Evolutionary conservation across 2,888 invertebrate genomes (phyloP).

Genomic region (Drosophila diplacantha): DNA sequence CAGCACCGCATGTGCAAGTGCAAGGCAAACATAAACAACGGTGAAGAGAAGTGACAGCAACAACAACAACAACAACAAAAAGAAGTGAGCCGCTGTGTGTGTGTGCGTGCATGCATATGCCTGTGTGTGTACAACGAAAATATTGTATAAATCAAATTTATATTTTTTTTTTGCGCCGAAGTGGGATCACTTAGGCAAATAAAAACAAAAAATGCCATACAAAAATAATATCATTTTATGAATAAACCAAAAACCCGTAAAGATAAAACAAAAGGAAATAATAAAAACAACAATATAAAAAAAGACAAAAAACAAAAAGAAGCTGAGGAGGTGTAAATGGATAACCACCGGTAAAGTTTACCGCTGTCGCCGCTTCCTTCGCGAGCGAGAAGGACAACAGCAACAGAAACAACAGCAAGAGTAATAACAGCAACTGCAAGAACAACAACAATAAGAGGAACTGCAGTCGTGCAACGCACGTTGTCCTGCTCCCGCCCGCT

Average conservation of each 20-base stretch:
- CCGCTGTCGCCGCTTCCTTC: constrained; percentile 20
- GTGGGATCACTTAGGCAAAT: constrained; percentile 6
- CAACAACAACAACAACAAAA: constrained; percentile 47
- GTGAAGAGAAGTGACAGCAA: constrained; percentile 47
- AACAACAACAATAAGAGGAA: constrained; percentile 39
- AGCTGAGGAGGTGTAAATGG: constrained; percentile 39
- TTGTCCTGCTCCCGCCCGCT: constrained; percentile 53
- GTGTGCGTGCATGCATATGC: constrained; percentile 9
- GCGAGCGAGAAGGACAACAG: constrained; percentile 25
- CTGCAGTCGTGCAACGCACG: constrained; percentile 47
- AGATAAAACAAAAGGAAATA: constrained; percentile 15
- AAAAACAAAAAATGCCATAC: constrained; percentile 23
- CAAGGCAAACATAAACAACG: constrained; percentile 67
- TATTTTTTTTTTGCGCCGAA: constrained; percentile 11
- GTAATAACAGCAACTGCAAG: constrained; percentile 19
- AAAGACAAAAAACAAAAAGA: constrained; percentile 38
- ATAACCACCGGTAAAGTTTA: constrained; percentile 63
- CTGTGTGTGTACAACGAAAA: constrained; percentile 38
- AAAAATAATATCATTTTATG: constrained; percentile 24
- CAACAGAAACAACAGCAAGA: constrained; percentile 20
- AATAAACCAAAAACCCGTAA: constrained; percentile 12
- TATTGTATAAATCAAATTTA: constrained; percentile 31
- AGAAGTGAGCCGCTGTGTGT: constrained; percentile 30
- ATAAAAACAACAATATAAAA: neutral
- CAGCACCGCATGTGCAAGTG: constrained; percentile 60